Base-by-base conservation (phyloP, 2,888 invertebrate genomes). In the Agrypnus murinus region DNA sequence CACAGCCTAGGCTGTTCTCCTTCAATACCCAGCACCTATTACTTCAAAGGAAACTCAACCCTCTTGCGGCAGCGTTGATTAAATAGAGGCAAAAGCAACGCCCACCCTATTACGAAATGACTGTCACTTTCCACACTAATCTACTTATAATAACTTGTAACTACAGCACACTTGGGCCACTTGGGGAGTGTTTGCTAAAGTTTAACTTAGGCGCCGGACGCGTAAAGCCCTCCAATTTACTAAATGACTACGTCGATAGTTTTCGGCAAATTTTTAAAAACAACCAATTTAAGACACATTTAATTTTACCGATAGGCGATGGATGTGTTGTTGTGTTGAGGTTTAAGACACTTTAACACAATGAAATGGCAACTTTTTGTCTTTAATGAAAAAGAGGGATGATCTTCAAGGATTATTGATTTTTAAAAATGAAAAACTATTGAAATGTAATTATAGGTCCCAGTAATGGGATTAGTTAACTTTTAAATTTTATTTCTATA, bases 41-140 rank as follows among this genome's bases (percentile, higher is more conserved):
- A 31, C 32, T 53, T 53, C 53, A 53, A 48, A 53, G 55, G 55
- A 60, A 70, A 55, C 43, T 40, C 65, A 53, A 64, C 67, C 71
- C 71, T 71, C 73, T n/a, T 65, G 77, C 77, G 78, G 77, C 75
- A 74, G 72, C 74, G 77, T 77, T 78, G 79, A 79, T 80, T 78
- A 79, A 79, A 80, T 75, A 78, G 76, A 75, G 76, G 74, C 77
- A 65, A 58, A 64, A 58, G 77, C 72, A 74, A 75, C 83, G 83
- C 83, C 83, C 78, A 81, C 79, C 79, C 82, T 79, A 82, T 82
- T 81, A 82, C 80, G 76, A 72, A 75, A 78, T 83, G 82, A 83
- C 82, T 82, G 80, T 82, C 82, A 82, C 81, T 82, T 83, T 83
- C 77, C 75, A 79, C 80, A 78, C 80, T 81, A 82, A 82, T 83